Evolutionary conservation across 2,113 vertebrate species (phyloP), one percentile per base, ranked within the genome.

Genomic region (Gallinago paraguaiae): DNA sequence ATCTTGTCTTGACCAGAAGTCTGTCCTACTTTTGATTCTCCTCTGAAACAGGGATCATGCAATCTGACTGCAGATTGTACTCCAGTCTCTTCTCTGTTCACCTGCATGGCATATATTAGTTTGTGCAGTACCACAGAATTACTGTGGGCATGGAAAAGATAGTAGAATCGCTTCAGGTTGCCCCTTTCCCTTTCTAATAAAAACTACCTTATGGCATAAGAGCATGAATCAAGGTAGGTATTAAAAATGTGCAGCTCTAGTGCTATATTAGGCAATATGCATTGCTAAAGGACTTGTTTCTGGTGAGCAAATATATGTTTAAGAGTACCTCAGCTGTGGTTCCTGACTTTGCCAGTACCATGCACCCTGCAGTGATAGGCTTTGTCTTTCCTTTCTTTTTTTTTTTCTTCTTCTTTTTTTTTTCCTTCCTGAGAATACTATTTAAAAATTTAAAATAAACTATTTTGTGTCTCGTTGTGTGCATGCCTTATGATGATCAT

Each of bases 201-300:
- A 35, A 53, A 48, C 2, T 25, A 16, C 7, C 43, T 82, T 19
- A 8, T 0, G 7, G 11, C 19, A 23, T 22, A 88, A 80, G 31
- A 76, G 25, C 28, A 15, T 0, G 0, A 76, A 50, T 13, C 1
- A 7, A 56, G 35, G 43, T 6, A n/a, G 28, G 4, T 71, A 8
- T 68, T 50, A 41, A 71, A 88, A 67, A 33, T 1, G 0, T 71
- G 18, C 76, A 22, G 3, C 17, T 31, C 0, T 48, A 48, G 6
- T 23, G 10, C 6, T 70, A 1, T 11, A 17, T 24, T 7, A 4
- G 14, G 31, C 10, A 64, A 57, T 7, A 68, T 13, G 3, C 53
- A 2, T 14, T 64, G n/a, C 6, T 30, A 45, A 10, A 63, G 7
- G 24, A 45, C 10, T 75, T 53, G 1, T 0, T 53, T 53, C 39